Conservation (phyloP, 2,113 vertebrate species). For the Hymenochirus boettgeri region DNA sequence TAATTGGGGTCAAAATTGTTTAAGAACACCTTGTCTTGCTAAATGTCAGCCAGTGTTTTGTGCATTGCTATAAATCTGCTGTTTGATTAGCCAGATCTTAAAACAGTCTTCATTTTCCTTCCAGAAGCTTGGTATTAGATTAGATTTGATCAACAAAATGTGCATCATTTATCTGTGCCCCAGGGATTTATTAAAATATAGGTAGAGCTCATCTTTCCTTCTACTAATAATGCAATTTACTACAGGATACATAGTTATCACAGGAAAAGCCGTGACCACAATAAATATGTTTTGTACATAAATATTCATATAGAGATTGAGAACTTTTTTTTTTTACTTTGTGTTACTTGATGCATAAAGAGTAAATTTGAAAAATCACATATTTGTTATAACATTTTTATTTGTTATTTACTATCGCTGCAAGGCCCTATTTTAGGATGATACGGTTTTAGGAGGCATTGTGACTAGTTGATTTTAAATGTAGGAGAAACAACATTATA, state of each 20-base stretch:
- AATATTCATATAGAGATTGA: not conserved
- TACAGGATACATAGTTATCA: slow-evolving; percentile 34
- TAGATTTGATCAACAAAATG: slow-evolving; percentile 32
- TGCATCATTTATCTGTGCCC: slow-evolving; percentile 33
- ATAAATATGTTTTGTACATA: slow-evolving; percentile 1
- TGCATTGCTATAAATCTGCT: slow-evolving; percentile 26
- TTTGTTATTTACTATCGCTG: too few relatives aligned
- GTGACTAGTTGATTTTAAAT: too few relatives aligned
- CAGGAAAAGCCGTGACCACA: slow-evolving; percentile 25
- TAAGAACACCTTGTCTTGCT: slow-evolving; percentile 36
- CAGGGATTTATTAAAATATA: slow-evolving; percentile 24
- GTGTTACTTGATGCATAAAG: too few relatives aligned
- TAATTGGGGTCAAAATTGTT: slow-evolving; percentile 41
- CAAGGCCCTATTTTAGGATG: too few relatives aligned
- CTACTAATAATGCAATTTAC: slow-evolving; percentile 36
- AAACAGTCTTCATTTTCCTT: slow-evolving; percentile 25
- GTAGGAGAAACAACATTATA: too few relatives aligned
- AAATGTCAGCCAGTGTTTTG: slow-evolving; percentile 37
- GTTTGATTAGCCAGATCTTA: slow-evolving; percentile 33
- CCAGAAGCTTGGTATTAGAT: slow-evolving; percentile 37
- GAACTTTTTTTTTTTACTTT: not conserved
- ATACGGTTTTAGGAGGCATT: too few relatives aligned
- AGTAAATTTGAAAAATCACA: too few relatives aligned
- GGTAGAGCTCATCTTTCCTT: slow-evolving; percentile 26
- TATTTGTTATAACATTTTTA: too few relatives aligned